Conservation (phyloP, 1,140 invertebrate species). For the Euwallacea similis region DNA sequence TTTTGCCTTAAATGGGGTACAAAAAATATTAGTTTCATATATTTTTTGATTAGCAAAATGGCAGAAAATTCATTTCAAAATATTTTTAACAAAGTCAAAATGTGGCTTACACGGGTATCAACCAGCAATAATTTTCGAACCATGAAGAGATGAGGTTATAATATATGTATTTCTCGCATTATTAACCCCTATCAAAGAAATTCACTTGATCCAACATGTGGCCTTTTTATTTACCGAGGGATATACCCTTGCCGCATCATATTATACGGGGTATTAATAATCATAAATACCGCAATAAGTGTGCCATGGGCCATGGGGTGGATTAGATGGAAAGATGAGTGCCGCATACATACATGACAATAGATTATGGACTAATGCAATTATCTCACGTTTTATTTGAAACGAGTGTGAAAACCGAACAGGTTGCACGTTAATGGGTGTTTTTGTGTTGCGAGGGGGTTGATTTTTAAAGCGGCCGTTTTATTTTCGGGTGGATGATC, state of each 20-base stretch:
- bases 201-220: conserved; percentile 2
- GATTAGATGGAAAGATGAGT: conserved; percentile 15
- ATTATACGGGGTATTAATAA: conserved; percentile 33
- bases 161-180: too few species aligned
- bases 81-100: too few species aligned
- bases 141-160: too few species aligned
- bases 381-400: conserved; percentile 24
- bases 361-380: conserved; percentile 29
- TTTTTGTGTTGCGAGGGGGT: not conserved
- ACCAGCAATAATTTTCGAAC: too few species aligned
- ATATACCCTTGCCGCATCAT: not conserved
- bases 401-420: conserved; percentile 17
- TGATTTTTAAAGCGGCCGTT: conserved; percentile 3
- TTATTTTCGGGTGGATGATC: not conserved
- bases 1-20: too few species aligned
- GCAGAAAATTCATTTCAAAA: too few species aligned
- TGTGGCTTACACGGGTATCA: too few species aligned
- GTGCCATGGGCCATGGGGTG: conserved; percentile 25
- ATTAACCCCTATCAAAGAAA: too few species aligned
- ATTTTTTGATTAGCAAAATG: too few species aligned
- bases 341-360: conserved; percentile 27
- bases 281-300: conserved; percentile 35
- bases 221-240: not conserved
- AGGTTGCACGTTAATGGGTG: conserved; percentile 24
- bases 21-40: too few species aligned